Evolutionary conservation across 2,113 vertebrate species (phyloP).

Genomic region (Sinocyclocheilus anshuiensis): DNA sequence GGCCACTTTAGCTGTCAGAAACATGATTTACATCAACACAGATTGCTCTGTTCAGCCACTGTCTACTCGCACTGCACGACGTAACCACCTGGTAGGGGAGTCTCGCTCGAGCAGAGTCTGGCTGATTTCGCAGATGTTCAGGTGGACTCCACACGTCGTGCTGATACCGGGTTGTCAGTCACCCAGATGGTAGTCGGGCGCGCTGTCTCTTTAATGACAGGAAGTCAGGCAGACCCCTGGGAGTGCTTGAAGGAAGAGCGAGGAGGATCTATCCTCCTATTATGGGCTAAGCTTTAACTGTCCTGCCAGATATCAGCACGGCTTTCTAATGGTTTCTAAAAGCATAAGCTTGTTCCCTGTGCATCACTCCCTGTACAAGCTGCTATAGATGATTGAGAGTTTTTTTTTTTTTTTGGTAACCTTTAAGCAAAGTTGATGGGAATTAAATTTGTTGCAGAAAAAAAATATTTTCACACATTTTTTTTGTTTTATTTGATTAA

Average conservation of each 20-base stretch:
- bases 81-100: slow-evolving; percentile 33
- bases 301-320: slow-evolving; percentile 3
- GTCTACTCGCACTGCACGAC: slow-evolving; percentile 1
- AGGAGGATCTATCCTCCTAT: slow-evolving; percentile 3
- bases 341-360: neutral
- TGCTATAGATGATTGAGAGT: neutral
- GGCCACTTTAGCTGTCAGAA: slow-evolving; percentile 22
- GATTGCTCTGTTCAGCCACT: neutral
- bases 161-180: slow-evolving; percentile 65
- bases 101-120: slow-evolving; percentile 41
- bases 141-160: slow-evolving; percentile 60
- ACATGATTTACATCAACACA: slow-evolving; percentile 17
- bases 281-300: slow-evolving; percentile 28
- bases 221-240: slow-evolving; percentile 65
- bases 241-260: slow-evolving; percentile 35
- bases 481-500: neutral
- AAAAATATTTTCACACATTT: neutral
- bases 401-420: neutral
- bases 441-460: neutral
- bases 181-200: slow-evolving; percentile 61
- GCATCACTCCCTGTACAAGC: neutral
- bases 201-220: slow-evolving; percentile 75
- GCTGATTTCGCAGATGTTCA: slow-evolving; percentile 65
- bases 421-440: neutral
- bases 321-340: neutral